These are phyloP conservation scores for Trichosurus vulpecula DNA, from an alignment of 2,797 vertebrate species.

Conservation along the genomic window DNA sequence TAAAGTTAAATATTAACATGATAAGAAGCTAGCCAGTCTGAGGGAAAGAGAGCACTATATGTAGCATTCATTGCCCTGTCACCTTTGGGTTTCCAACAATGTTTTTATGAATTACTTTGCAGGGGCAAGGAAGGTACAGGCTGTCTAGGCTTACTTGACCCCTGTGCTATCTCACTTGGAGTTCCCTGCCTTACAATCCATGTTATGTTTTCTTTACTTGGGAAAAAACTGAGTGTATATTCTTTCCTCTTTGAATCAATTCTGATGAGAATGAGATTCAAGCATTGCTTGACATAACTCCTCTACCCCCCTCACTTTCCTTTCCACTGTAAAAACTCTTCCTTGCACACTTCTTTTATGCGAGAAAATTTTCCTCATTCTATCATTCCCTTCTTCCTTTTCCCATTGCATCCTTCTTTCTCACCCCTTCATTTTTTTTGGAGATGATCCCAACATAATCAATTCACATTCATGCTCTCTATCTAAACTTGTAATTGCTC, in stretches of 20 bases:
- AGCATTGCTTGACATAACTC: not conserved
- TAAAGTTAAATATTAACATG: not conserved
- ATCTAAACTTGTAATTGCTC: too few species aligned
- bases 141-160: not conserved
- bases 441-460: not conserved
- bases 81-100: not conserved
- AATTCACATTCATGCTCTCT: too few species aligned
- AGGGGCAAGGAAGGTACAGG: slow-evolving; percentile 3
- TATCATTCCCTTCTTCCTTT: not conserved
- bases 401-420: not conserved
- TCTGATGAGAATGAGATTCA: not conserved
- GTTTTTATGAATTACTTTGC: not conserved
- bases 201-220: slow-evolving; percentile 25
- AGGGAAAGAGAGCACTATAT: slow-evolving; percentile 9
- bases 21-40: slow-evolving; percentile 1
- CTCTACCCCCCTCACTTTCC: not conserved
- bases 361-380: not conserved
- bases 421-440: not conserved
- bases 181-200: slow-evolving; percentile 30
- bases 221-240: not conserved
- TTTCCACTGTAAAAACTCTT: not conserved
- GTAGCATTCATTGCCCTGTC: not conserved
- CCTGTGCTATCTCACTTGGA: slow-evolving; percentile 41
- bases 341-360: not conserved
- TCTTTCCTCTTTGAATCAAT: not conserved